Conservation (phyloP, 2,888 invertebrate species). For the Eupithecia vulgata region DNA sequence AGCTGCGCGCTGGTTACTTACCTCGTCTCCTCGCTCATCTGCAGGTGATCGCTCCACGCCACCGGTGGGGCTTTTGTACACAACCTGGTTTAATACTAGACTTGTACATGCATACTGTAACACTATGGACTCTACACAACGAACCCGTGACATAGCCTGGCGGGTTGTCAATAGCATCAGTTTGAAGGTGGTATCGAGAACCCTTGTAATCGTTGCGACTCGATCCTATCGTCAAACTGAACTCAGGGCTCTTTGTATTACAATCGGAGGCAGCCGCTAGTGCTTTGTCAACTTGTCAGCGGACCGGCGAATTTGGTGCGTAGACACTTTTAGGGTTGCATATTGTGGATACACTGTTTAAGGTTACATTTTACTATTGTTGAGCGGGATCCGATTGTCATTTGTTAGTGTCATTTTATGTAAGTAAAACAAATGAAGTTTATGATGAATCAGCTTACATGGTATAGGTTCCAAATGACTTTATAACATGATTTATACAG, state of each 20-base stretch:
- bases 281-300: neutral
- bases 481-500: neutral
- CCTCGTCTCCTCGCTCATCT: constrained; percentile 72
- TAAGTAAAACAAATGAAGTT: neutral
- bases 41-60: constrained; percentile 75
- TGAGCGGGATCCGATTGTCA: neutral
- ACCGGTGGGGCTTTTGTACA: constrained; percentile 35
- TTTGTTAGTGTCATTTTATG: neutral
- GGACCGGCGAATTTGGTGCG: neutral
- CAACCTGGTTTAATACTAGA: neutral
- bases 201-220: no score
- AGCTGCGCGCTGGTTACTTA: constrained; percentile 76
- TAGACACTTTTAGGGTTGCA: neutral
- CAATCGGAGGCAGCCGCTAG: neutral
- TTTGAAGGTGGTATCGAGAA: no score
- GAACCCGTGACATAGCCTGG: neutral
- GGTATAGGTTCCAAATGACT: neutral
- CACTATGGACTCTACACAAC: neutral
- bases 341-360: neutral
- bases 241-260: neutral
- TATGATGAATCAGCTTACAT: neutral
- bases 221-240: neutral
- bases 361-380: neutral
- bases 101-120: neutral
- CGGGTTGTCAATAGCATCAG: neutral